Base-by-base conservation (phyloP, 2,888 invertebrate genomes). In the Eupithecia centaureata region DNA sequence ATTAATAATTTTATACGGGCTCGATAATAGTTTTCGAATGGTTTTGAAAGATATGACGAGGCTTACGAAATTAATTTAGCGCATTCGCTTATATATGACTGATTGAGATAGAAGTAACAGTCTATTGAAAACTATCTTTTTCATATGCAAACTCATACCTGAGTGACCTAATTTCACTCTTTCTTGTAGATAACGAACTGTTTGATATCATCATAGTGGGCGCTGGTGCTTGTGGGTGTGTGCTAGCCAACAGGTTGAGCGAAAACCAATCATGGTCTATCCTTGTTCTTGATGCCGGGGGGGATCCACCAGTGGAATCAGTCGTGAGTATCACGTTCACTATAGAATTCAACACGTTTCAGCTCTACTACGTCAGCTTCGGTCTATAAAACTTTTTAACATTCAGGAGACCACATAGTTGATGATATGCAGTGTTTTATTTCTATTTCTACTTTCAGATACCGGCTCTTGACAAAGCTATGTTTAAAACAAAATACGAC, bases 221-320 rank as follows among this genome's bases (percentile, higher is more conserved):
- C n/a, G 94, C 92, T 1, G 95, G 95, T 30, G 94, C 94, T 71
- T 93, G 94, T 1, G 95, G 95, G 7, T 94, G 94, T 75, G 94
- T 94, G 22, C 76, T 95, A 25, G 94, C 95, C 25, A 95, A 94
- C 78, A 85, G 95, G 51, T 81, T 95, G 5, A 85, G 93, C 25
- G 94, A 94, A 82, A 54, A 67, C 18, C 25, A 58, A 5, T 13
- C 65, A 7, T 71, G 68, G 60, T 74, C 65, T 0, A 58, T 81
- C 15, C 57, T 80, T 12, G 28, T 79, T 0, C 38, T 81, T 30
- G 80, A 81, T 71, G 76, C 77, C 27, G 78, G 79, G 5, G 66
- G 51, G 5, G 72, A 76, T 12, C 63, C 77, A 0, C 79, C 79
- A 22, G 7, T 52, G n/a, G 76, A 81, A 58, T 74, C 73, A 38